A percentile compares a stretch with the other conserved stretches of the same genome.
Conservation (phyloP, 2,888 invertebrate species). For the Pammene aurita region DNA sequence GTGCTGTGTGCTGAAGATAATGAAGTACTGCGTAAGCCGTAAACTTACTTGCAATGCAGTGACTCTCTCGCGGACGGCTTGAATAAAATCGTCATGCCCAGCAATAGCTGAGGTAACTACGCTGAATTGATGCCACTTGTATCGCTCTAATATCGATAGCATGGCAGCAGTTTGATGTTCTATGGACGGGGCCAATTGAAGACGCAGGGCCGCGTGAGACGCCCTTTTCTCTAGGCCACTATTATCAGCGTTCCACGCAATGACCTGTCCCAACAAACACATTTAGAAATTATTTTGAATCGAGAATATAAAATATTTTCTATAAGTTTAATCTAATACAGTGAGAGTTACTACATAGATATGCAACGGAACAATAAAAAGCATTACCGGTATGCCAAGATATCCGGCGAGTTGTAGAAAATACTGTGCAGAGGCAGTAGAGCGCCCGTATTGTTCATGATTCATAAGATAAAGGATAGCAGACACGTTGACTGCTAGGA, state of each 20-base stretch:
- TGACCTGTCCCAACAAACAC: slow-evolving; percentile 80
- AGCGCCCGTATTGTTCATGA: slow-evolving; percentile 96
- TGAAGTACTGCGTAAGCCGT: slow-evolving; percentile 41
- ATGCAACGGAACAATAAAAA: slow-evolving; percentile 53
- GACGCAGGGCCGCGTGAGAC: slow-evolving; percentile 93
- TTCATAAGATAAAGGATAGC: slow-evolving; percentile 97
- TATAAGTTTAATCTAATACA: slow-evolving; percentile 31
- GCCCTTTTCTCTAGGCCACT: slow-evolving; percentile 92
- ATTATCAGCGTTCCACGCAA: slow-evolving; percentile 99
- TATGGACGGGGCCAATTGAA: slow-evolving; percentile 97
- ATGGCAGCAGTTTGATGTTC: slow-evolving; percentile 98
- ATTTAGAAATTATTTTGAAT: slow-evolving; percentile 10
- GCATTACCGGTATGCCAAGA: slow-evolving; percentile 92
- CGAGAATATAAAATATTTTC: neutral
- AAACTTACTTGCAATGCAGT: slow-evolving; percentile 88
- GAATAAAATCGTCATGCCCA: slow-evolving; percentile 97
- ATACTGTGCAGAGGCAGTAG: slow-evolving; percentile 97
- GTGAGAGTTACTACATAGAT: slow-evolving; percentile 40
- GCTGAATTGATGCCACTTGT: slow-evolving; percentile 98
- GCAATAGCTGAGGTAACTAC: slow-evolving; percentile 97
- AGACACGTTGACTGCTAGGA: slow-evolving; percentile 93
- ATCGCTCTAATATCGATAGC: slow-evolving; percentile 96
- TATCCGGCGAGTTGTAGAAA: slow-evolving; percentile 96
- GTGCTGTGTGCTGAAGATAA: too few relatives aligned
- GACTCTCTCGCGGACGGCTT: slow-evolving; percentile 94